Base-by-base conservation (phyloP, 2,113 vertebrate genomes). In the Tympanuchus pallidicinctus region DNA sequence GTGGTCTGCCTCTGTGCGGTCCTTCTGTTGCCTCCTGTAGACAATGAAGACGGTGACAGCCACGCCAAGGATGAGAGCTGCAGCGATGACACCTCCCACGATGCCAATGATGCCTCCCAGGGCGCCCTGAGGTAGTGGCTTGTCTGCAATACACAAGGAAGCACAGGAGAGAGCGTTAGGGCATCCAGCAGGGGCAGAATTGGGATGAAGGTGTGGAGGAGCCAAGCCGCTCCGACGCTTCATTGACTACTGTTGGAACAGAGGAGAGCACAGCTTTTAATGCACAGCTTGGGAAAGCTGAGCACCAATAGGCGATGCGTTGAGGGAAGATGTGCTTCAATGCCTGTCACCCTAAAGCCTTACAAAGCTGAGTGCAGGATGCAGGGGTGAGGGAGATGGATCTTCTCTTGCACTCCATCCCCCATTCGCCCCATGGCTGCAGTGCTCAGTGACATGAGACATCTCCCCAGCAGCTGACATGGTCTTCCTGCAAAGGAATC, bases 21-120 rank as follows among this genome's bases (percentile, higher is more conserved):
- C 97, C 97, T 98, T 99, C 86, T 98, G 98, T 91, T 98, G 98
- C 84, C 97, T 94, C 75, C 97, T 96, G 96, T 98, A 98, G 84
- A 99, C 96, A 83, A 98, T 94, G 93, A 98, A 97, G 67, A 99
- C 97, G 1, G 98, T 98, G 52, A 98, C 95, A 27, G 97, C 98
- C 94, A 98, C 98, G 0, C 97, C 96, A 3, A 98, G 79, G 96
- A 98, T 98, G 92, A 99, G 97, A 57, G 95, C 97, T 5, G 98
- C 90, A 24, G 98, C 98, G 11, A 98, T 93, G 5, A 98, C 96
- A 5, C 98, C 98, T 80, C 98, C 98, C 85, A 99, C 96, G 92
- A 99, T 97, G 12, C 98, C 98, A 16, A 98, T 97, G 50, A 98
- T 88, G 21, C 98, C 98, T 54, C 98, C 98, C 1, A 98, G 98